Percentiles rank a stretch among this genome's conserved stretches.
Conservation (phyloP, 2,113 vertebrate species). For the Hippocampus guttulatus region DNA sequence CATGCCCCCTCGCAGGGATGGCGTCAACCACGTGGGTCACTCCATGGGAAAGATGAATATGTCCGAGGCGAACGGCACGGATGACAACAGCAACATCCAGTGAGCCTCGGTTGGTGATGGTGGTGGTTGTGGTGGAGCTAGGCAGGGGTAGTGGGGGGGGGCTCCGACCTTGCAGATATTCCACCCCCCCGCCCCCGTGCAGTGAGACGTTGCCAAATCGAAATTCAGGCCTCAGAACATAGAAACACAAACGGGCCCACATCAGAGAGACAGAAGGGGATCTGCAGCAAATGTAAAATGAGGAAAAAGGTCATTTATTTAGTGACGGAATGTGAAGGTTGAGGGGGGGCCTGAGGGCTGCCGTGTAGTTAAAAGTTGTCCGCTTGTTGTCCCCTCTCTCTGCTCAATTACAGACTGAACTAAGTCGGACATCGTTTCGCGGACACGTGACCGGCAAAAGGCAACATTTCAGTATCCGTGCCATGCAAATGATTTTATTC, state of each 20-base stretch:
- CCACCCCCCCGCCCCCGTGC: slow-evolving; percentile 14
- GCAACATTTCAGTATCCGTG: slow-evolving; percentile 59
- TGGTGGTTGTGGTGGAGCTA: slow-evolving; percentile 6
- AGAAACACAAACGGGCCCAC: slow-evolving; percentile 58
- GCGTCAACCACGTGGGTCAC: slow-evolving; percentile 76
- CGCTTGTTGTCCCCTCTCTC: slow-evolving; percentile 56
- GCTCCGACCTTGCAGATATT: slow-evolving; percentile 42
- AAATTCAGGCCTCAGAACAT: slow-evolving; percentile 71
- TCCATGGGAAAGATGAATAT: slow-evolving; percentile 81
- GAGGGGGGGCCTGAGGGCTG: slow-evolving; percentile 35
- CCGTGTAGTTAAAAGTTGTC: slow-evolving; percentile 43
- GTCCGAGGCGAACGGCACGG: slow-evolving; percentile 79
- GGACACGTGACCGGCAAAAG: slow-evolving; percentile 46
- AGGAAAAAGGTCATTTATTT: slow-evolving; percentile 55
- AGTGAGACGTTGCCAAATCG: slow-evolving; percentile 70
- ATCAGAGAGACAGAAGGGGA: slow-evolving; percentile 44
- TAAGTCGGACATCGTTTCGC: slow-evolving; percentile 48
- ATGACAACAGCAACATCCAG: slow-evolving; percentile 80
- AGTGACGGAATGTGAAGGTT: slow-evolving; percentile 58
- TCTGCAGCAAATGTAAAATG: slow-evolving; percentile 63
- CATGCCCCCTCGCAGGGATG: slow-evolving; percentile 78
- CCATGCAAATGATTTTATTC: slow-evolving; percentile 64
- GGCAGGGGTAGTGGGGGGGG: slow-evolving; percentile 18
- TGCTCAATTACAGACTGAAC: slow-evolving; percentile 54
- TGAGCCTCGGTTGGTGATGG: slow-evolving; percentile 53